phyloP scores from a whole-genome alignment of 2,797 vertebrate species.

The Fistularia tabacaria region DNA sequence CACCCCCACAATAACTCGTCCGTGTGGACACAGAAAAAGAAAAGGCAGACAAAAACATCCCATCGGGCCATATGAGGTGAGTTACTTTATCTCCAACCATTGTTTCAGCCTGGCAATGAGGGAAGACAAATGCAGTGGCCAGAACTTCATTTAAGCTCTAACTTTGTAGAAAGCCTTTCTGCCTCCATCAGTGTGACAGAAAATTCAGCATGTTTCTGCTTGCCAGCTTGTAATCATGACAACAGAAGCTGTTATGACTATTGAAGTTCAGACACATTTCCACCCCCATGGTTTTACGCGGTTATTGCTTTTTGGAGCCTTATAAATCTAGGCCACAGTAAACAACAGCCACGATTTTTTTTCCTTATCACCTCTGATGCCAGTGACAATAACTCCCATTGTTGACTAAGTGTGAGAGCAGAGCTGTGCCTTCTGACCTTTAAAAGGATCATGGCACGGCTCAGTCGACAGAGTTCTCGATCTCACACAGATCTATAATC shows the following conservation, averaged over 20 bases:
- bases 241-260: constrained; percentile 46
- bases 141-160: constrained; percentile 1
- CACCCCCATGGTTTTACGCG: constrained; percentile 34
- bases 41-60: constrained; percentile 35
- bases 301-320: constrained; percentile 53
- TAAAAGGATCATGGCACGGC: constrained; percentile 25
- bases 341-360: constrained; percentile 29
- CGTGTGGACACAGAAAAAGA: constrained; percentile 20
- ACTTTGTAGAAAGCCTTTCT: constrained; percentile 11
- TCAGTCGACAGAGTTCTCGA: constrained; percentile 18
- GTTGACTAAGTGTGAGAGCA: constrained; percentile 61
- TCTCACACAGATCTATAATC: constrained; percentile 26
- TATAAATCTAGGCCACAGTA: constrained; percentile 48
- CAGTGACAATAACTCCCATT: constrained; percentile 52
- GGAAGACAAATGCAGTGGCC: background rate
- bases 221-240: constrained; percentile 36
- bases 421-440: constrained; percentile 58
- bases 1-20: constrained; percentile 25
- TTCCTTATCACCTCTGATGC: constrained; percentile 49
- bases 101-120: background rate
- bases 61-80: constrained; percentile 16
- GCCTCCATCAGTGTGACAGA: constrained; percentile 8
- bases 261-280: constrained; percentile 43
- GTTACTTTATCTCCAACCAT: no score
- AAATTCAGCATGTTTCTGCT: constrained; percentile 7